Conservation (phyloP, 2,888 invertebrate species). For the Pseudococcus jackbeardsleyi region DNA sequence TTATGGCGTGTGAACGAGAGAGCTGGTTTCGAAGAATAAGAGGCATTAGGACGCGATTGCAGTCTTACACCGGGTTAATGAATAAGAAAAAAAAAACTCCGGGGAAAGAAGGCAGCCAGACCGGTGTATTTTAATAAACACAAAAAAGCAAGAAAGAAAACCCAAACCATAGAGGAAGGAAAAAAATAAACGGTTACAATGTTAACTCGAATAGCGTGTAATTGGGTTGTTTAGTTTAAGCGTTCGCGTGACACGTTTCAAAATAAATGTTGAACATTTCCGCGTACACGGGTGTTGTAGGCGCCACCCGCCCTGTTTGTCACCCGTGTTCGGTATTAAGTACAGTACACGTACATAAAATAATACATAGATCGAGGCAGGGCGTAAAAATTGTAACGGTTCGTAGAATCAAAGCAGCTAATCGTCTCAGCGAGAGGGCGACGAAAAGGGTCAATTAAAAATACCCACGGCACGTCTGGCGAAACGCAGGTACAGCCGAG, state of each 20-base stretch:
- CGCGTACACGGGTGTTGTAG: constrained; percentile 51
- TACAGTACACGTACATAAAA: too few relatives aligned
- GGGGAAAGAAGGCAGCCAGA: not conserved
- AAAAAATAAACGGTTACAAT: constrained; percentile 39
- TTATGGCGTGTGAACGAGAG: constrained; percentile 46
- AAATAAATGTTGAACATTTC: constrained; percentile 64
- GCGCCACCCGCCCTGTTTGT: constrained; percentile 47
- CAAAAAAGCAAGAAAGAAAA: not conserved
- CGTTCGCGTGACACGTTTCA: constrained; percentile 64
- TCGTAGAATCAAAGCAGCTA: not conserved
- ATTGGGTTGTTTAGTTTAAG: constrained; percentile 60
- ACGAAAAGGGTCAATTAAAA: not conserved
- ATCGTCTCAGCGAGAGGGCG: not conserved
- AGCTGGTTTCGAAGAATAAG: not conserved
- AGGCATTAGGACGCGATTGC: constrained; percentile 4
- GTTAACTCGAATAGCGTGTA: constrained; percentile 64
- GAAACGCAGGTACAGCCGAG: too few relatives aligned
- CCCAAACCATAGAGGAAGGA: not conserved
- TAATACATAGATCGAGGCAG: not conserved
- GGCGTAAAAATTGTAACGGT: constrained; percentile 38
- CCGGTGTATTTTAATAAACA: constrained; percentile 9
- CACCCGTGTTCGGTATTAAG: not conserved
- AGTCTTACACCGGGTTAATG: not conserved
- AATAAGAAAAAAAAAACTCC: not conserved
- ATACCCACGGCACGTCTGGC: not conserved